Percentiles rank a stretch among this genome's conserved stretches.
phyloP scores from a whole-genome alignment of 2,797 vertebrate genomes.

The Diplodus puntazzo region DNA sequence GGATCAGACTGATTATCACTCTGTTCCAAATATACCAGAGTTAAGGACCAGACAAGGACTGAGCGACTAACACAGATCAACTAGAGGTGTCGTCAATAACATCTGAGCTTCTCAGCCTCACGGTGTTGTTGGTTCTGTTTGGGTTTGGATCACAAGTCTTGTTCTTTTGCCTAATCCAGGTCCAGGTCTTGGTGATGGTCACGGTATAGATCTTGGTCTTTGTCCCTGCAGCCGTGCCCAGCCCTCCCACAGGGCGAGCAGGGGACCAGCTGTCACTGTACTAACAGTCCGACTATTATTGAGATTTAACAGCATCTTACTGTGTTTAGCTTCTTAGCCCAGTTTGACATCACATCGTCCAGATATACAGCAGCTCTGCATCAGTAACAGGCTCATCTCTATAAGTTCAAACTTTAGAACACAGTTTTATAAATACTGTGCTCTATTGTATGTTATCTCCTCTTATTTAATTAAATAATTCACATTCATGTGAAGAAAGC shows the following conservation, averaged over 20 bases:
- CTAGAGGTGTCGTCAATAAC: neutral
- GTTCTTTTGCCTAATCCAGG: neutral
- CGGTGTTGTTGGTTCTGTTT: neutral
- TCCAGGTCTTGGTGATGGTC: neutral
- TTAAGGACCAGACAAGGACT: conserved; percentile 30
- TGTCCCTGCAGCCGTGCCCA: conserved; percentile 8
- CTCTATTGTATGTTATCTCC: neutral
- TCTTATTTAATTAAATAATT: neutral
- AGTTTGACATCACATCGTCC: conserved; percentile 32
- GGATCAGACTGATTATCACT: conserved; percentile 53
- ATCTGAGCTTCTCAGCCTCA: neutral
- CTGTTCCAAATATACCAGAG: conserved; percentile 45
- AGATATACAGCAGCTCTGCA: conserved; percentile 2
- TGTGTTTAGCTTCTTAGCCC: conserved; percentile 58
- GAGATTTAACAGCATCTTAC: conserved; percentile 62
- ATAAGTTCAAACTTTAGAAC: no score
- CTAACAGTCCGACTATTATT: conserved; percentile 50
- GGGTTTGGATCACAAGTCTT: neutral
- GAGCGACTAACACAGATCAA: conserved; percentile 1
- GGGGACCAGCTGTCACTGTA: conserved; percentile 65
- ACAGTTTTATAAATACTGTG: conserved; percentile 1
- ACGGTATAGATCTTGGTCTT: neutral
- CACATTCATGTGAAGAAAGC: neutral
- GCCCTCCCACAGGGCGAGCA: conserved; percentile 49
- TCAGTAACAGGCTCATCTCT: conserved; percentile 5